Evolutionary conservation across 2,888 invertebrate genomes (phyloP), one percentile per base, ranked within the genome.

Genomic region (Agrochola lota): DNA sequence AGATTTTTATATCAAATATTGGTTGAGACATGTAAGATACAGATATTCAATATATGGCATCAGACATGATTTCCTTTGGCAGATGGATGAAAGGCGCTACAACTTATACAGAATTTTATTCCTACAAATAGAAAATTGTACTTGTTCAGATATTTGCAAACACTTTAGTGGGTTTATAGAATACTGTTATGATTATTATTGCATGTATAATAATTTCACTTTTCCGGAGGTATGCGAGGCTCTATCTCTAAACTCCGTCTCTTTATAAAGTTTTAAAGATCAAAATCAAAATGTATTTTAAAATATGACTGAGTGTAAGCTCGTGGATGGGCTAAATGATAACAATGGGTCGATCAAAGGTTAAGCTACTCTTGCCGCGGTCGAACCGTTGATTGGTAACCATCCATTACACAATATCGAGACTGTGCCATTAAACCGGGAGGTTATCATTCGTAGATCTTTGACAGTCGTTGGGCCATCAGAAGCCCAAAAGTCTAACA

Each of bases 1-100:
- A 77, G 79, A 77, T 78, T 67, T 74, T 71, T 80, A 77, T 78
- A 81, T 82, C 62, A 74, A 69, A 85, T 80, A 78, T 86, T 62
- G n/a, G 60, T 82, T 80, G 69, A 63, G 62, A 67, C 59, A 80
- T 43, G 46, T 57, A 70, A 60, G 55, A 73, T 70, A 77, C 67
- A 64, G 67, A 84, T 80, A 85, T 88, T 87, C 80, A 79, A 86
- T 82, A 86, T 81, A 84, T 84, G 80, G 82, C 80, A 86, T 80
- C 78, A 81, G 77, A 80, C 76, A 73, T 81, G 75, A 86, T 87
- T 84, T 84, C 84, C 82, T 87, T 88, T 86, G 71, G 64, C 76
- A 80, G 71, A 80, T 82, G 71, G 75, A 76, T 80, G 68, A 77
- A 81, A 84, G 73, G 59, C 68, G 63, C 62, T 30, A 71, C 68